Conservation (phyloP, 2,888 invertebrate genomes). For the Lasioglossum pauxillum region DNA sequence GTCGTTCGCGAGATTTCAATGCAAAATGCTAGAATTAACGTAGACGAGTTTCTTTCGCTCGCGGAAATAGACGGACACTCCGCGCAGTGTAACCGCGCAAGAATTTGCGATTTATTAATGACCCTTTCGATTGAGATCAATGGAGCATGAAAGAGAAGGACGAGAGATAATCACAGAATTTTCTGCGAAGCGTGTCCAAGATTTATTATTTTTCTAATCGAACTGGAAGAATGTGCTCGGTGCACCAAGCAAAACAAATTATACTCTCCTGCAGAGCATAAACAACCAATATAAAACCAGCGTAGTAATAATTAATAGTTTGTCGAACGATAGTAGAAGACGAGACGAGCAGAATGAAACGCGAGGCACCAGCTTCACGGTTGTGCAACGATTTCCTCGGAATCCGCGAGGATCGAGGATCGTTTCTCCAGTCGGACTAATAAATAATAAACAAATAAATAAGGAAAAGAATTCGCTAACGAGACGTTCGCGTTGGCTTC, state of each 20-base stretch:
- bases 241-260: not conserved
- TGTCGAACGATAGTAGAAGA: too few species aligned
- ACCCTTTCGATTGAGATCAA: not conserved
- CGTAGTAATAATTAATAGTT: too few species aligned
- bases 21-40: not conserved
- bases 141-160: not conserved
- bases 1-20: too few species aligned
- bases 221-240: not conserved
- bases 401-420: not conserved
- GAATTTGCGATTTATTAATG: not conserved
- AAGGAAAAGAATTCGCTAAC: not conserved
- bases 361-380: not conserved
- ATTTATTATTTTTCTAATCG: not conserved
- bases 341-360: too few species aligned
- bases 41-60: not conserved
- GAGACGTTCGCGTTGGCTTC: not conserved
- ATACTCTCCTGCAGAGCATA: not conserved
- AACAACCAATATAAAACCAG: not conserved
- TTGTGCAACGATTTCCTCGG: not conserved
- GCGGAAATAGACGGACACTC: not conserved
- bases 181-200: not conserved
- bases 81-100: not conserved
- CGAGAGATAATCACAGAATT: not conserved
- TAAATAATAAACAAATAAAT: constrained; percentile 9
- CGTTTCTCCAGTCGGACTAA: not conserved